Conservation (phyloP, 2,113 vertebrate species). For the Vireo altiloquus region DNA sequence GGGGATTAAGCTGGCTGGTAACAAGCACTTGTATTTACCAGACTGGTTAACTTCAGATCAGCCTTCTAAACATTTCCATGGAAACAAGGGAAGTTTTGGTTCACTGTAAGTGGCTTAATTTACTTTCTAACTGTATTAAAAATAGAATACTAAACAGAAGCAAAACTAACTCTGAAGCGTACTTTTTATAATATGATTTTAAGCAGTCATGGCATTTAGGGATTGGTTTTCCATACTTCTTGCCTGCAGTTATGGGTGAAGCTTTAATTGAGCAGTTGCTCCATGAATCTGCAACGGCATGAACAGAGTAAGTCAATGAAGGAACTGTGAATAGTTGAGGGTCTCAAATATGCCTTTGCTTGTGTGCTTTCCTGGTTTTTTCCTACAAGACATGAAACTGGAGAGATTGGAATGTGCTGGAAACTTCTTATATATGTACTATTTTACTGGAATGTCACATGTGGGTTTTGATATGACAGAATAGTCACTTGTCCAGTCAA, state of each 20-base stretch:
- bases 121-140: conserved; percentile 54
- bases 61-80: conserved; percentile 74
- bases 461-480: not conserved
- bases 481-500: not conserved
- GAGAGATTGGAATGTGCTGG: not conserved
- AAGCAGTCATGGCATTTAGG: conserved; percentile 9
- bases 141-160: conserved; percentile 14
- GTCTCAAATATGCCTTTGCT: not conserved
- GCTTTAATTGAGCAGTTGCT: not conserved
- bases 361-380: not conserved
- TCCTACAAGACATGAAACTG: not conserved
- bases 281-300: not conserved
- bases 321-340: not conserved
- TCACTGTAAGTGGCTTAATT: conserved; percentile 83
- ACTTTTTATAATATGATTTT: conserved; percentile 22
- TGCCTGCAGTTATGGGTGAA: not conserved
- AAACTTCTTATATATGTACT: not conserved
- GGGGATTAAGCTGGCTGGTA: conserved; percentile 69
- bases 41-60: conserved; percentile 56
- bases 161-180: not conserved
- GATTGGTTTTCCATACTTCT: conserved; percentile 12
- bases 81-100: conserved; percentile 83
- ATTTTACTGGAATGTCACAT: not conserved
- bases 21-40: conserved; percentile 65
- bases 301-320: not conserved